Percentiles rank a stretch among this genome's conserved stretches.
Conservation (phyloP, 1,140 invertebrate genomes). For the Aphis craccivora region DNA sequence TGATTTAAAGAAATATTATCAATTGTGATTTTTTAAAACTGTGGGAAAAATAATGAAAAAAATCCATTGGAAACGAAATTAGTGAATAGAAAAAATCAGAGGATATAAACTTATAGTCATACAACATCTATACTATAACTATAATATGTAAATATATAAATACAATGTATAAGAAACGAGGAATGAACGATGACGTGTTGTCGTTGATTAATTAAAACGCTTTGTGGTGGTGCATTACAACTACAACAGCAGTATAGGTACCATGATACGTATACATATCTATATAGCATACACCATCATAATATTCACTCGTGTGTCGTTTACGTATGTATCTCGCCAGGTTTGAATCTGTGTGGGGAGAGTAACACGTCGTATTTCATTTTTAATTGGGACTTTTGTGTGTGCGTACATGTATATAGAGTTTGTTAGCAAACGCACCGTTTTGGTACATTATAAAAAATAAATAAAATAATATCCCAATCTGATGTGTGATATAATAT, state of each 20-base stretch:
- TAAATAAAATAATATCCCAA: background rate
- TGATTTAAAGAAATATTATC: background rate
- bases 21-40: background rate
- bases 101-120: background rate
- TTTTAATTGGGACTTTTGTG: slow-evolving; percentile 43
- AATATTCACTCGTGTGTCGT: background rate
- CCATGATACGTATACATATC: background rate
- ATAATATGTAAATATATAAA: background rate
- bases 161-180: background rate
- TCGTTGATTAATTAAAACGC: slow-evolving; percentile 31
- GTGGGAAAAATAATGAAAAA: background rate
- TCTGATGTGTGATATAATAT: background rate
- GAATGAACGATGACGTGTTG: background rate
- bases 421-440: background rate
- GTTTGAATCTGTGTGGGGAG: background rate
- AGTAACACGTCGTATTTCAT: slow-evolving; percentile 55
- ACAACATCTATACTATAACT: background rate
- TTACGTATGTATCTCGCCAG: background rate
- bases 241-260: background rate
- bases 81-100: background rate
- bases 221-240: background rate
- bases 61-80: background rate
- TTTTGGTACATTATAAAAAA: background rate
- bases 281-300: background rate
- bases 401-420: background rate